phyloP scores from a whole-genome alignment of 1,140 invertebrate species.

The Heliconius melpomene region DNA sequence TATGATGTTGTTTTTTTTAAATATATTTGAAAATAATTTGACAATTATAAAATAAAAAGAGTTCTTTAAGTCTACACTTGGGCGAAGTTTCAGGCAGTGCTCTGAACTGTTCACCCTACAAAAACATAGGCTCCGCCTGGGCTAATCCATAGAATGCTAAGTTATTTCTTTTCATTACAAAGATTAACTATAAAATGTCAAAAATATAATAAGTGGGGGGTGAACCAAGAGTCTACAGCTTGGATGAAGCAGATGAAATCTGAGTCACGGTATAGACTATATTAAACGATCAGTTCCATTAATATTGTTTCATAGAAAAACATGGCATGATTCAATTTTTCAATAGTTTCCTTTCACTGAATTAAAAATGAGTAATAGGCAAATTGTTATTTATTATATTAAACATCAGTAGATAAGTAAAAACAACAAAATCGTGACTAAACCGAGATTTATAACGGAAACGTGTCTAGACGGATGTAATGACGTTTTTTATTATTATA shows the following conservation, averaged over 20 bases:
- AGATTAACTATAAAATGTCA: not conserved
- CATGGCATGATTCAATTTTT: not conserved
- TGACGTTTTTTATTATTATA: not conserved
- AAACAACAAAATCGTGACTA: not conserved
- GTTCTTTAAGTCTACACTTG: too few species aligned
- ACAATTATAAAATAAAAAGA: too few species aligned
- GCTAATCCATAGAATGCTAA: too few species aligned
- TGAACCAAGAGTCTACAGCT: not conserved
- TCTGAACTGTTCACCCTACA: too few species aligned
- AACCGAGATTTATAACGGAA: not conserved
- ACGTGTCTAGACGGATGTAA: constrained; percentile 10
- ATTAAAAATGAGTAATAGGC: not conserved
- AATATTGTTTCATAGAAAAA: not conserved
- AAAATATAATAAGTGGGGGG: not conserved
- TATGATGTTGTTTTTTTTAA: too few species aligned
- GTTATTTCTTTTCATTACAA: not conserved
- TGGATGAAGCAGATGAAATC: not conserved
- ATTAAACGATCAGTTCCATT: not conserved
- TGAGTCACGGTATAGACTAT: not conserved
- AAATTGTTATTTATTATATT: not conserved
- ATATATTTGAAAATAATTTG: too few species aligned
- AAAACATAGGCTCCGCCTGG: too few species aligned
- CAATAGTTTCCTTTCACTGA: not conserved
- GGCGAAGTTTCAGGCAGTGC: too few species aligned
- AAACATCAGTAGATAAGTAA: too few species aligned